Base-by-base conservation (phyloP, 2,797 vertebrate species). In the Chromis chromis region DNA sequence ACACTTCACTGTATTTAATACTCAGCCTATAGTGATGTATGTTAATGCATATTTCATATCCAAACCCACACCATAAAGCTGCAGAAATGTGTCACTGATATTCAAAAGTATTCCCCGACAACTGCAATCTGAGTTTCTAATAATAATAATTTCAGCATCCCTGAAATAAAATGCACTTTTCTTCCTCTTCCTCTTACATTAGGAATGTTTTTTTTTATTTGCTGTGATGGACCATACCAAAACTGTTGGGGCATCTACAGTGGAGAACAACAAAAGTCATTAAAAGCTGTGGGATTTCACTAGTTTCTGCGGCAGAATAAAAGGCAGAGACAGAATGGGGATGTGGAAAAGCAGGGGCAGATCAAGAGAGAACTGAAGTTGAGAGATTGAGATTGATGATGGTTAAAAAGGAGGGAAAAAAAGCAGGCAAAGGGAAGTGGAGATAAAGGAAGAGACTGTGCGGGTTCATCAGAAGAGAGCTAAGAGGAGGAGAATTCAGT, bases 331-430 rank as follows among this genome's bases (percentile, higher is more conserved):
- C 65, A 66, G 73, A 70, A 50, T 25, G 39, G n/a, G 36, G 59
- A 53, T 74, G 75, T 61, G 57, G 77, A 40, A 78, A 77, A 55
- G 28, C 54, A 81, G 54, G 22, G 46, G 40, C 56, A 64, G 67
- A 83, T 74, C 59, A 85, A 82, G 65, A 74, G 62, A 56, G 46
- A 71, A 52, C 40, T 50, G n/a, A 66, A 50, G 49, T 57, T 54
- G 59, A 77, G 64, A 54, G 46, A 72, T 53, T 31, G 50, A 75
- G 50, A 71, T 52, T 60, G 60, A 61, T 64, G 74, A 57, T 16
- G 21, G 42, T 27, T 11, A 60, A 59, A 49, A 16, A 42, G 40
- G 40, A 16, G 33, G 33, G 44, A 27, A 54, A 54, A 25, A 53
- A 70, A 55, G 33, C 10, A 48, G 53, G 67, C 16, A 52, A 46